Percentiles rank a stretch among this genome's conserved stretches.
These are phyloP conservation scores for Halictus rubicundus DNA, from an alignment of 1,140 invertebrate genomes.

Conservation along the genomic window DNA sequence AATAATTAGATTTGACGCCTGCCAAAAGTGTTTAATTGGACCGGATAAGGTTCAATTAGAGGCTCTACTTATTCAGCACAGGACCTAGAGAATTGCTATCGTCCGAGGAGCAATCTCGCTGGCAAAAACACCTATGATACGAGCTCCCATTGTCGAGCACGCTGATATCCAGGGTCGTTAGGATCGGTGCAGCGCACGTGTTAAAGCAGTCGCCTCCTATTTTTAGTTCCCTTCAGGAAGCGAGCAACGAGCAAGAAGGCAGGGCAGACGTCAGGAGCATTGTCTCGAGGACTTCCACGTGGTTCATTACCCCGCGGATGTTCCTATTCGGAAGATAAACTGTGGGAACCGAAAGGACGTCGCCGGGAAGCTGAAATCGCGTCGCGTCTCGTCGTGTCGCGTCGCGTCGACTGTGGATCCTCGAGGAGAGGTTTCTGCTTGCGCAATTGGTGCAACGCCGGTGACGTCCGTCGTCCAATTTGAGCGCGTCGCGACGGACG, in stretches of 20 bases:
- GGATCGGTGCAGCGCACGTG: conserved; percentile 55
- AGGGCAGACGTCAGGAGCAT: conserved; percentile 48
- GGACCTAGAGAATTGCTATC: too few relatives aligned
- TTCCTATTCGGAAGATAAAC: neutral
- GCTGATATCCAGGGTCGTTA: conserved; percentile 38
- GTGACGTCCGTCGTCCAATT: neutral
- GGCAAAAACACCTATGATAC: conserved; percentile 13
- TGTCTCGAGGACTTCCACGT: conserved; percentile 55
- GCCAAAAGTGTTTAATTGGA: too few relatives aligned
- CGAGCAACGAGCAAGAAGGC: conserved; percentile 24
- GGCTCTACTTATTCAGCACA: too few relatives aligned
- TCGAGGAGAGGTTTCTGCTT: too few relatives aligned
- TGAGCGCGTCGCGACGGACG: conserved; percentile 27
- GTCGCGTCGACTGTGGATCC: too few relatives aligned
- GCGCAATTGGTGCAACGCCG: too few relatives aligned
- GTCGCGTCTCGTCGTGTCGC: too few relatives aligned
- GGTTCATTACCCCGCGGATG: neutral
- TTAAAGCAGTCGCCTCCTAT: conserved; percentile 60
- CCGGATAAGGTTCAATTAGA: too few relatives aligned
- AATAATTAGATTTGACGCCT: too few relatives aligned
- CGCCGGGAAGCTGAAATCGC: too few relatives aligned
- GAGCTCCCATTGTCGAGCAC: neutral
- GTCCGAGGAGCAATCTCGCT: too few relatives aligned
- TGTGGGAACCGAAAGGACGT: neutral
- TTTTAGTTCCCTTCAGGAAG: conserved; percentile 65